These are phyloP conservation scores for Microlaimidae sp. DNA, from an alignment of 2,888 invertebrate species.

Conservation along the genomic window DNA sequence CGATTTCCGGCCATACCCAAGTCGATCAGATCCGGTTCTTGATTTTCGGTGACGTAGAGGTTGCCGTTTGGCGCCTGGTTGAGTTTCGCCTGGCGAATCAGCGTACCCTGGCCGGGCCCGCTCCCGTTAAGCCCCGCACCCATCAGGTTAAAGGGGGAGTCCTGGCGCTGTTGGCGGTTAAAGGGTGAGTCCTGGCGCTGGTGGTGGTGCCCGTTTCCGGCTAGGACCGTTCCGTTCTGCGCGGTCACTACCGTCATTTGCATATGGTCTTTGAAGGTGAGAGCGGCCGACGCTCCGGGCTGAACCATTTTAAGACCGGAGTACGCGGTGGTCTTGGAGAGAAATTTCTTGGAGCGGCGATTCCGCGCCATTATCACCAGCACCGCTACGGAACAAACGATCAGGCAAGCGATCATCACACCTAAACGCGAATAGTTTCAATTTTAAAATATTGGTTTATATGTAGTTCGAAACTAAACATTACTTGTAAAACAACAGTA, in stretches of 20 bases:
- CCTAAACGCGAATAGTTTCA: slow-evolving; percentile 5
- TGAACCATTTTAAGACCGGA: neutral
- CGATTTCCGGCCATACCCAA: neutral
- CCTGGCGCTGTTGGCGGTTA: too few species aligned
- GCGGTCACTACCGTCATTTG: neutral
- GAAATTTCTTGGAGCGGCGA: neutral
- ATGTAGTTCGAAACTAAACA: too few species aligned
- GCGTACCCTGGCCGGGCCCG: neutral
- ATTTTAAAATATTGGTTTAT: too few species aligned
- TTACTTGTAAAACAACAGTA: too few species aligned
- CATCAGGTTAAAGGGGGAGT: neutral
- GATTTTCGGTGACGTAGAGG: neutral
- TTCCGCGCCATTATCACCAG: neutral
- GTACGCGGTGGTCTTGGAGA: neutral
- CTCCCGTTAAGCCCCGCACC: neutral
- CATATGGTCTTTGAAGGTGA: neutral
- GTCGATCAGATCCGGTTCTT: neutral
- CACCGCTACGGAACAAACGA: neutral
- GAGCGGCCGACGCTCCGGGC: neutral
- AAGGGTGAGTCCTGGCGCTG: too few species aligned
- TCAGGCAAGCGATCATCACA: slow-evolving; percentile 2
- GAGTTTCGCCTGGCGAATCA: neutral
- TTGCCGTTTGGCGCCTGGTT: neutral
- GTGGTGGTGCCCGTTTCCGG: too few species aligned
- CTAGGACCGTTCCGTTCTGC: neutral